Base-by-base conservation (phyloP, 2,797 vertebrate species). In the Mus spretus region DNA sequence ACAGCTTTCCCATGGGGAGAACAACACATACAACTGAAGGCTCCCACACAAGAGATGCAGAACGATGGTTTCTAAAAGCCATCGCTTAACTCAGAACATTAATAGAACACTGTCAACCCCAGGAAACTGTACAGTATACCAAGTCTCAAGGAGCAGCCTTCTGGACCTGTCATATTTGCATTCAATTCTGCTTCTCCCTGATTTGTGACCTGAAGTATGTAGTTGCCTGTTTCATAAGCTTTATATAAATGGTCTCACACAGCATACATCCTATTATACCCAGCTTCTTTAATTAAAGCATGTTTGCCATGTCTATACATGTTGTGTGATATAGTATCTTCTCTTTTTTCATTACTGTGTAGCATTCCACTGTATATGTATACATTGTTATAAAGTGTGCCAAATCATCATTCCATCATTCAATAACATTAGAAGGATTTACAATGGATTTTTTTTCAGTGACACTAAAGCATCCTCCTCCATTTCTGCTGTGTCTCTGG, bases 371-470 rank as follows among this genome's bases (percentile, higher is more conserved):
- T 82, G 3, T 11, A 59, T 67, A 28, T 59, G 19, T 50, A 74
- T 59, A 63, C n/a, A 57, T 12, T 37, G 31, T 13, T 40, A 24
- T 37, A 59, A 92, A 86, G 78, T 86, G 72, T 8, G 70, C 6
- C 65, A 47, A 63, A 93, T 53, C 57, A 37, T 37, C 28, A 20
- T 79, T 80, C 31, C 19, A 80, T 20, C 47, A 80, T 55, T 80
- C 88, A 89, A 3, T n/a, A 89, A 47, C 59, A 70, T 70, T 95
- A 28, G 50, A 85, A 26, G 63, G 37, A 89, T 91, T 85, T 75
- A 10, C 0, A 81, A 44, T 89, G 57, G n/a, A 53, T 12, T 78
- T 50, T 44, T 67, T 88, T 80, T 84, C 3, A 80, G 47, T 31
- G 81, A 61, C 8, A 13, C 53, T 57, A n/a, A n/a, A n/a, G 34